Base-by-base conservation (phyloP, 2,888 invertebrate species). In the Cheilosia pagana region DNA sequence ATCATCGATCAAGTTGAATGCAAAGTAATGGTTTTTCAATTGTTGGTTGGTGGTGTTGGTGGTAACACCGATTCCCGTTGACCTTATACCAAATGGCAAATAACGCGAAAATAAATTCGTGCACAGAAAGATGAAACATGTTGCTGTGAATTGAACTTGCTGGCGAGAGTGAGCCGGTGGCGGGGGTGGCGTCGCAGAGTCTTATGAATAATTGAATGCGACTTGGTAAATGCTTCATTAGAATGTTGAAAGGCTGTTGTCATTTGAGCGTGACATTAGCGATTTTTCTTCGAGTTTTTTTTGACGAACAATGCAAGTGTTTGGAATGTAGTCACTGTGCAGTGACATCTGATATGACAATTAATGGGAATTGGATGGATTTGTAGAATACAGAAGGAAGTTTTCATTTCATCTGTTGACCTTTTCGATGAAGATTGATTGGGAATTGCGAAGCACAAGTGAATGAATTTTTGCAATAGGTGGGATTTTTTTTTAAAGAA, bases 61-160 rank as follows among this genome's bases (percentile, higher is more conserved):
- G 31, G 31, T 14, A 71, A 41, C 57, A 68, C 55, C 70, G 55
- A 53, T 70, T 75, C 75, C 52, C 57, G 70, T 70, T 85, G 83
- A 85, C 83, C 83, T 85, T 85, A 85, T 79, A 53, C 28, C 39
- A 83, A 78, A 78, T 83, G 78, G 78, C 78, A 78, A 79, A 35
- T 35, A 35, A 70, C 59, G 81, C 83, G 50, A 70, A 78, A 60
- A 62, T 48, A 74, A 71, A 85, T 67, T 70, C 59, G 39, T 71
- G 70, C 59, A 43, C 68, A 57, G 21, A 55, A 50, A 41, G 71
- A 68, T 71, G 81, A 70, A 63, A 52, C n/a, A 55, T 50, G 62
- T 55, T 41, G 78, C 68, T 72, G 55, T 65, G 16, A 41, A 41
- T 68, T 83, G 83, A 83, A 83, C 83, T 83, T 83, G 79, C 68